Evolutionary conservation across 2,113 vertebrate genomes (phyloP), one percentile per base, ranked within the genome.

Genomic region (Myiopsitta monachus): DNA sequence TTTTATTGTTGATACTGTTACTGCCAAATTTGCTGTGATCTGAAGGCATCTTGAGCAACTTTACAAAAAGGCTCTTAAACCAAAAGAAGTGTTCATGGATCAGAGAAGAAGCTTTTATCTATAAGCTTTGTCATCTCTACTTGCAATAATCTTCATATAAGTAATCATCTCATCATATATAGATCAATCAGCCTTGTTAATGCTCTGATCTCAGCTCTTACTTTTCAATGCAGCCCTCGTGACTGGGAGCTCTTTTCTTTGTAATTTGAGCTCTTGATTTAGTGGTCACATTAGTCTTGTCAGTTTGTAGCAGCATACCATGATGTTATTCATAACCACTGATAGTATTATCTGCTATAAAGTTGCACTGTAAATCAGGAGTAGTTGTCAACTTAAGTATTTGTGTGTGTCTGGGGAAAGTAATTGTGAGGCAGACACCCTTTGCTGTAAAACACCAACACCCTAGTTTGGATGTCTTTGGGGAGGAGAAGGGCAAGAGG

Each of bases 321-420:
- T 97, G 98, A 98, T 98, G 98, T 98, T 98, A 98, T 98, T 98
- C 98, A 98, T 98, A 98, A 97, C 97, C 97, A 97, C 98, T 77
- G 98, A 98, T 98, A 98, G 98, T 98, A 98, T 98, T 98, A 98
- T 98, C 98, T 98, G 97, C 98, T 98, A 98, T 98, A 98, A 98
- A 98, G 98, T 98, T 97, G 91, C 92, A 95, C 97, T 97, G 98
- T 98, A 98, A 98, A 98, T 98, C 98, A 98, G 96, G 95, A 97
- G 95, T 92, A 97, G 97, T 98, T 98, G 98, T 98, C 98, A 98
- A 97, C 97, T 98, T 97, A 98, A 98, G 97, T 98, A 98, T 98
- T 98, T 98, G 98, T 98, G 92, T 97, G 97, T 89, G 97, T 96
- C 98, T 98, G 83, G 95, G 97, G 97, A 96, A 98, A 98, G 97